phyloP scores from a whole-genome alignment of 2,113 vertebrate species.

The Corythornis cristatus region DNA sequence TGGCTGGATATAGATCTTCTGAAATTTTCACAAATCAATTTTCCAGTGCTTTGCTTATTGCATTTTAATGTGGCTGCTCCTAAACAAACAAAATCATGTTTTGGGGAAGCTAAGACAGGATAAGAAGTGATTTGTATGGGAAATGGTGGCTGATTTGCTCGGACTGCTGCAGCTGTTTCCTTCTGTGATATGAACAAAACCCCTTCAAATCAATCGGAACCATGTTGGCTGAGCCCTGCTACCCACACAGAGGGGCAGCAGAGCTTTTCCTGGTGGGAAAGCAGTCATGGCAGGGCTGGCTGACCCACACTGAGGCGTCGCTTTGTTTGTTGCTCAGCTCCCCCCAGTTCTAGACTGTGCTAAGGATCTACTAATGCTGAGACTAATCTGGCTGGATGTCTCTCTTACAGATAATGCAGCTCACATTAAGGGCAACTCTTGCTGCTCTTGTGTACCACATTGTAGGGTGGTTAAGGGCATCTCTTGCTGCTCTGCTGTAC shows the following conservation, averaged over 20 bases:
- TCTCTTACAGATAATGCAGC: neutral
- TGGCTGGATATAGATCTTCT: slow-evolving; percentile 33
- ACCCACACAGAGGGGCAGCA: neutral
- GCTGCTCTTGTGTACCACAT: neutral
- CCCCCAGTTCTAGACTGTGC: neutral
- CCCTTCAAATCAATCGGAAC: slow-evolving; percentile 44
- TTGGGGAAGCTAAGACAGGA: slow-evolving; percentile 11
- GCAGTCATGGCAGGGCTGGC: neutral
- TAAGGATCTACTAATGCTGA: neutral
- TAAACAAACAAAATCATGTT: slow-evolving; percentile 55
- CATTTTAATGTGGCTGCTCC: slow-evolving; percentile 44
- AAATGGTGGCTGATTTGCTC: slow-evolving; percentile 65
- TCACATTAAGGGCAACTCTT: neutral
- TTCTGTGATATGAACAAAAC: slow-evolving; percentile 14
- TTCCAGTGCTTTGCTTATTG: slow-evolving; percentile 49
- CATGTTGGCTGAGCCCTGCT: slow-evolving; percentile 23
- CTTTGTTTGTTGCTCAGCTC: neutral
- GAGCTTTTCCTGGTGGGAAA: neutral
- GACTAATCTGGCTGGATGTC: neutral
- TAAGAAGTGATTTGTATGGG: slow-evolving; percentile 61
- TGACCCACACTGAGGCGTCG: neutral
- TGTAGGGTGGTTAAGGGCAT: accelerated
- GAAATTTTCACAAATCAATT: slow-evolving; percentile 61
- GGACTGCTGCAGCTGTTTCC: slow-evolving; percentile 52
- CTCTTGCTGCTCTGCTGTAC: neutral